Percentiles rank a stretch among this genome's conserved stretches.
Conservation (phyloP, 1,140 invertebrate species). For the Cyclina sinensis region DNA sequence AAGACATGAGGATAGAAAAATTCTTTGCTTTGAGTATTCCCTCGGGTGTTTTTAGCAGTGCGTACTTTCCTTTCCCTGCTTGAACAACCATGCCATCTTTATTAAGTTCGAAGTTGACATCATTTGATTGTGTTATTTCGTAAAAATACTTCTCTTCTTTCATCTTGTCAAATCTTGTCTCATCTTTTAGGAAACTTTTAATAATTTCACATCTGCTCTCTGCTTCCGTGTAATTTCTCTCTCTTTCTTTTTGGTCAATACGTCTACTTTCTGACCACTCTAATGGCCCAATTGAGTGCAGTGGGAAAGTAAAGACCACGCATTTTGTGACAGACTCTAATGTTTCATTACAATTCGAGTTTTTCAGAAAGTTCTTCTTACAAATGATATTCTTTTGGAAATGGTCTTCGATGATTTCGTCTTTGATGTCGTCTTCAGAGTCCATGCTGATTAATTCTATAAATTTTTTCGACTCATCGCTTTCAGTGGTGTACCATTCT, state of each 20-base stretch:
- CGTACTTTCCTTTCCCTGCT: no score
- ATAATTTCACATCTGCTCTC: slow-evolving; percentile 10
- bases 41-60: neutral
- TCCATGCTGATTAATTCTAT: no score
- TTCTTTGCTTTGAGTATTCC: neutral
- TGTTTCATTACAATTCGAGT: neutral
- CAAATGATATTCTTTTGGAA: no score
- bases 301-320: neutral
- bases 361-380: no score
- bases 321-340: neutral
- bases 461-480: no score
- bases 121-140: neutral
- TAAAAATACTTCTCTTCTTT: neutral
- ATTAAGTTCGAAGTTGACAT: neutral
- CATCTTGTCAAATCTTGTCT: neutral
- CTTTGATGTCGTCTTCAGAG: no score
- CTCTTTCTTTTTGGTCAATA: neutral
- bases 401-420: no score
- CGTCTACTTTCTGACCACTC: slow-evolving; percentile 15
- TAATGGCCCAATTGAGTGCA: slow-evolving; percentile 1
- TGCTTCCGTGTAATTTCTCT: neutral
- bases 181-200: neutral
- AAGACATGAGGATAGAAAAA: slow-evolving; percentile 3
- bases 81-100: neutral
- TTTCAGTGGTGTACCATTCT: no score